Base-by-base conservation (phyloP, 1,140 invertebrate species). In the Bombus breviceps region DNA sequence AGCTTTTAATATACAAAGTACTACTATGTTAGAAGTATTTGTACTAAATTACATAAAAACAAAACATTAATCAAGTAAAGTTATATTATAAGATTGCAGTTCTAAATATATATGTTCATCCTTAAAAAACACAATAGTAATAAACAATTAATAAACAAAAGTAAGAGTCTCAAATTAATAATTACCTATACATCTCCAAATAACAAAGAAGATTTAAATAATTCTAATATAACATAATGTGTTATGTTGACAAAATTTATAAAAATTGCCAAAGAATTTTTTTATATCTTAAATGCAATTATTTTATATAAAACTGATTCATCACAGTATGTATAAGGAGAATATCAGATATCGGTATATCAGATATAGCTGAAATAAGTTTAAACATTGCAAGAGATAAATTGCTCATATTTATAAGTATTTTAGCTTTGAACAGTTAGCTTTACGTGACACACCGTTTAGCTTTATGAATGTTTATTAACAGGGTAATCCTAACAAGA, bases 381-480 rank as follows among this genome's bases (percentile, higher is more conserved):
- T 57, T 8, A 83, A 39, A 22, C 4, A 18, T 73, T 57, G 41
- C 2, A 39, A 41, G 6, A 41, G 34, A 32, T 64, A 32, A 68
- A 47, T 15, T 68, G 43, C 59, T 66, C 59, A 76, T 3, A 83
- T 43, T 76, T 66, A 83, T 66, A 82, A 22, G 22, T 10, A 64
- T 8, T 47, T 8, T n/a, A n/a, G n/a, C n/a, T n/a, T n/a, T n/a
- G n/a, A n/a, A n/a, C n/a, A n/a, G n/a, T n/a, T n/a, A n/a, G n/a
- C n/a, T n/a, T n/a, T n/a, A n/a, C n/a, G n/a, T 32, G 4, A 69
- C 25, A 37, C 3, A 59, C 2, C 12, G 13, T 64, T 62, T 57
- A 28, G 8, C 41, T 18, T 76, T 18, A 59, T 59, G 3, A 25
- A 41, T 39, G 37, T 32, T 72, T 73, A 34, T 68, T 47, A 25